These are phyloP conservation scores for Cotesia typhae DNA, from an alignment of 1,140 invertebrate species.

Conservation along the genomic window DNA sequence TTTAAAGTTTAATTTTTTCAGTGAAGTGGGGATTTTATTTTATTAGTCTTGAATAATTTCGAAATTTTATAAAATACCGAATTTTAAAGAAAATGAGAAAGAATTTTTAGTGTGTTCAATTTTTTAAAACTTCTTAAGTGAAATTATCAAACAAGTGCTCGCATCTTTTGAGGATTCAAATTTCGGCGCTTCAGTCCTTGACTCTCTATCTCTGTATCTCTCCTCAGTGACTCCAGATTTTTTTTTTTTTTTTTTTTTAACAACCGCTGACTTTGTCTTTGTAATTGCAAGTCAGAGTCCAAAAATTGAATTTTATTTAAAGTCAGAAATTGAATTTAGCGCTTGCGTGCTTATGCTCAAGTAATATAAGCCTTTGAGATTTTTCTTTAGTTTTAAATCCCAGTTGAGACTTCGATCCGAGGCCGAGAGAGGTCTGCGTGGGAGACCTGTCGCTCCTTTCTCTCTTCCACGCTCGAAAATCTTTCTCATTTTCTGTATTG, in stretches of 20 bases:
- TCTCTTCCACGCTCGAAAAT: conserved; percentile 28
- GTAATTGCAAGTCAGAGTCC: too few relatives aligned
- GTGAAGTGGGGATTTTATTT: not conserved
- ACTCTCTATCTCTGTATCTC: too few relatives aligned
- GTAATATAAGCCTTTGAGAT: conserved; percentile 4
- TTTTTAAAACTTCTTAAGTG: too few relatives aligned
- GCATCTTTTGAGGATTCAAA: too few relatives aligned
- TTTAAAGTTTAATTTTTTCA: not conserved
- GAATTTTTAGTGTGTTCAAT: too few relatives aligned
- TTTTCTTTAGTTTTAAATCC: conserved; percentile 35
- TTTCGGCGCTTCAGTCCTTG: too few relatives aligned
- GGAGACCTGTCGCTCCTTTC: conserved; percentile 43
- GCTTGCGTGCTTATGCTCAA: conserved; percentile 17
- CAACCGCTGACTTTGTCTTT: too few relatives aligned
- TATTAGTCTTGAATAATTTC: not conserved
- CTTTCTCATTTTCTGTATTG: too few relatives aligned
- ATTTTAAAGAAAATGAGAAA: not conserved
- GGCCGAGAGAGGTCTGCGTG: conserved; percentile 40
- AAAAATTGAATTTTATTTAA: too few relatives aligned
- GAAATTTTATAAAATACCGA: not conserved
- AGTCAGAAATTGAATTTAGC: conserved; percentile 4
- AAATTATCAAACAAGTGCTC: too few relatives aligned
- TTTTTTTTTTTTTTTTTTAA: too few relatives aligned
- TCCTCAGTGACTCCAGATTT: too few relatives aligned
- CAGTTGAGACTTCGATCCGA: conserved; percentile 41